Conservation (phyloP, 2,797 vertebrate genomes). For the Sparus aurata region DNA sequence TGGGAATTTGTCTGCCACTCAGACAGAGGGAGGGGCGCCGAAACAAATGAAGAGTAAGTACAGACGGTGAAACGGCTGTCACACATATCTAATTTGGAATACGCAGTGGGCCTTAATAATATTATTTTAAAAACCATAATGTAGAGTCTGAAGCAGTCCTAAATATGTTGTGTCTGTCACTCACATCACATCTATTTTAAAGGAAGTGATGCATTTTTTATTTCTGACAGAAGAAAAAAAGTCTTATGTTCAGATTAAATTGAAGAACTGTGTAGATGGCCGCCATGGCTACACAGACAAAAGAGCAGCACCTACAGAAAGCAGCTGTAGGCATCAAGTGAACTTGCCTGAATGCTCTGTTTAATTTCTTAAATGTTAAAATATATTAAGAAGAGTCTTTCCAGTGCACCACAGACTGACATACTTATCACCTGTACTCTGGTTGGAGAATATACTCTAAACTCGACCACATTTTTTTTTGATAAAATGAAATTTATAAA, state of each 20-base stretch:
- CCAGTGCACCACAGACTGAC: not conserved
- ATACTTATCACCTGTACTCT: no score
- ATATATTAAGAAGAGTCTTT: not conserved
- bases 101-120: not conserved
- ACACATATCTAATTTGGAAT: not conserved
- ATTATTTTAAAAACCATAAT: no score
- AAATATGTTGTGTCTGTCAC: not conserved
- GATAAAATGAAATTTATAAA: no score
- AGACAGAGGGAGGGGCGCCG: constrained; percentile 70
- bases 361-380: not conserved
- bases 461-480: no score
- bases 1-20: constrained; percentile 61
- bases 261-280: not conserved
- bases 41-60: constrained; percentile 85
- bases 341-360: not conserved
- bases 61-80: constrained; percentile 15
- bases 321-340: not conserved
- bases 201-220: not conserved
- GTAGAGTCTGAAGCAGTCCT: not conserved
- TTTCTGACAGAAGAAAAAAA: not conserved
- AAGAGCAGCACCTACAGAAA: not conserved
- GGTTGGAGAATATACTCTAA: no score
- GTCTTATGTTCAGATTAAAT: constrained; percentile 6
- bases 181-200: not conserved
- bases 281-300: not conserved